Evolutionary conservation across 2,113 vertebrate genomes (phyloP).

Genomic region (Rhadina sibilatrix): DNA sequence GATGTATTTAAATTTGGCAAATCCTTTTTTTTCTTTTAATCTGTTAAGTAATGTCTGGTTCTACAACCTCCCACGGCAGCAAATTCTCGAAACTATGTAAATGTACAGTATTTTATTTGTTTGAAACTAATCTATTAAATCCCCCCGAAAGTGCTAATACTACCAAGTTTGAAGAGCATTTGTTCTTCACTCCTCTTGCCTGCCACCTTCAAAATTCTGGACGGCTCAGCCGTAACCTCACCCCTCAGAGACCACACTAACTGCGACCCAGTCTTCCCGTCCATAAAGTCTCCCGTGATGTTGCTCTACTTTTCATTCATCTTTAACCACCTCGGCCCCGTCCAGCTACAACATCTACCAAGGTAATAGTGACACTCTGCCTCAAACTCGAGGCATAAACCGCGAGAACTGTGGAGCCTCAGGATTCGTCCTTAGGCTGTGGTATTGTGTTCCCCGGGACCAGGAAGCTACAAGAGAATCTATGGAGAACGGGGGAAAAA

Average conservation of each 20-base stretch:
- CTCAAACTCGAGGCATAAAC: neutral
- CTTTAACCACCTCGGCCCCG: neutral
- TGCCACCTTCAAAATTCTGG: neutral
- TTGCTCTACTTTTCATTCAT: neutral
- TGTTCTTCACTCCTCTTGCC: neutral
- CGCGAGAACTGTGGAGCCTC: neutral
- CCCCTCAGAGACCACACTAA: no score
- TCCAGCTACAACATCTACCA: fast-evolving
- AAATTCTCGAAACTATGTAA: neutral
- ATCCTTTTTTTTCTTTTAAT: neutral
- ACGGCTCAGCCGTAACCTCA: no score
- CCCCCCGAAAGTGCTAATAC: neutral
- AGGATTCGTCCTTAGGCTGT: neutral
- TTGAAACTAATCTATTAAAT: neutral
- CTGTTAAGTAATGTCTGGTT: neutral
- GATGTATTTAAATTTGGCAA: neutral
- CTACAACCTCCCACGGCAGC: neutral
- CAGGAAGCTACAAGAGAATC: fast-evolving
- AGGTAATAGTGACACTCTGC: fast-evolving
- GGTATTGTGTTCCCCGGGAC: fast-evolving
- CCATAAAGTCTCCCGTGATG: fast-evolving
- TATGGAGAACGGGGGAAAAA: neutral
- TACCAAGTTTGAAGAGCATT: no score
- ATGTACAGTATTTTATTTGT: neutral
- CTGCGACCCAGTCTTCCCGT: fast-evolving